phyloP scores from a whole-genome alignment of 2,797 vertebrate species.

The Myoxocephalus aenaeus region DNA sequence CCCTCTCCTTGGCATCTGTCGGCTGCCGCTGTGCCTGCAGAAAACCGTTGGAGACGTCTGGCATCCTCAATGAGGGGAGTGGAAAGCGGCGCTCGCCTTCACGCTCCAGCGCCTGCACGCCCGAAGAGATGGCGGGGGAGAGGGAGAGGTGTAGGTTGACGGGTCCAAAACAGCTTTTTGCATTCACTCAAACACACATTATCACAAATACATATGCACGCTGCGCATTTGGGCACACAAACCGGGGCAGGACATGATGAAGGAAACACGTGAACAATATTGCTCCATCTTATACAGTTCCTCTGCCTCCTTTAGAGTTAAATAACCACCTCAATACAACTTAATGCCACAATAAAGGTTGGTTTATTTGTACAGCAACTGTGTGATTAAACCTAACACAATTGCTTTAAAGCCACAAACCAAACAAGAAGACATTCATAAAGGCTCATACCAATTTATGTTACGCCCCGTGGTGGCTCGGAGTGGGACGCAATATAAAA shows the following conservation, averaged over 20 bases:
- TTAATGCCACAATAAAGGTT: neutral
- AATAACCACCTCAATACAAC: neutral
- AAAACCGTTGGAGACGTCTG: slow-evolving; percentile 68
- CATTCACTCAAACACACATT: slow-evolving; percentile 54
- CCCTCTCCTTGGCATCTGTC: slow-evolving; percentile 59
- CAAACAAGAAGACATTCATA: neutral
- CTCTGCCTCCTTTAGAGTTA: neutral
- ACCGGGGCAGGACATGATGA: slow-evolving; percentile 12
- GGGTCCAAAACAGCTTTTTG: slow-evolving; percentile 57
- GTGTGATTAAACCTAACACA: neutral
- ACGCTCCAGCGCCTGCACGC: slow-evolving; percentile 63
- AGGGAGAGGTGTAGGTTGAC: slow-evolving; percentile 78
- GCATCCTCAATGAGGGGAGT: slow-evolving; percentile 68
- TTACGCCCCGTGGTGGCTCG: too few relatives aligned
- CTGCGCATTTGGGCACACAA: slow-evolving; percentile 22
- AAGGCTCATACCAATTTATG: neutral
- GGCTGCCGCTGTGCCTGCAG: slow-evolving; percentile 69
- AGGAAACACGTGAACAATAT: slow-evolving; percentile 18
- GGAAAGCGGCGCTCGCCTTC: slow-evolving; percentile 62
- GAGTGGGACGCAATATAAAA: too few relatives aligned
- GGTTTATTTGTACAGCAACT: neutral
- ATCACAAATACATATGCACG: slow-evolving; percentile 48
- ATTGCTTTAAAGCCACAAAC: neutral
- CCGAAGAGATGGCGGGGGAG: slow-evolving; percentile 75
- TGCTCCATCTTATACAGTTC: slow-evolving; percentile 14